Base-by-base conservation (phyloP, 2,797 vertebrate species). In the Euphonia xanthogaster region DNA sequence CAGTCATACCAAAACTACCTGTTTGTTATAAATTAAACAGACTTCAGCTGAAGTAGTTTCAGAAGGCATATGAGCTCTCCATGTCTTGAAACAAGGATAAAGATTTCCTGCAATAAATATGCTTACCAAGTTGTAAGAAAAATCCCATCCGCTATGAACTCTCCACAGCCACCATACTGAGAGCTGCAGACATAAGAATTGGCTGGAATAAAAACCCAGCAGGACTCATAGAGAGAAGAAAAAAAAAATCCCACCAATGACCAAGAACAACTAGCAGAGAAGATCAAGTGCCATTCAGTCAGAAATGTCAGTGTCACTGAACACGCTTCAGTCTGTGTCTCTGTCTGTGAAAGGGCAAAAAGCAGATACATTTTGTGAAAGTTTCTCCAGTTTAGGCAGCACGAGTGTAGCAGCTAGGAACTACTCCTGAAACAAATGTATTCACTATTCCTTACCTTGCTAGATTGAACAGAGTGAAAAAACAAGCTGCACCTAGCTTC, bases 11-110 rank as follows among this genome's bases (percentile, higher is more conserved):
- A 62, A 70, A 91, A 48, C 55, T 62, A 81, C 58, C 40, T 53
- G 10, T 39, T 68, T 72, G 44, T 51, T 66, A 55, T 18, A 65
- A 68, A 84, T 44, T 44, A 61, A 33, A 77, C 6, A 80, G 6
- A 24, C 48, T 93, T 31, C 28, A 57, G 37, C 50, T 88, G 28
- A 74, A 90, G 50, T 20, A n/a, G 12, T 51, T 94, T 70, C 60
- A 90, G 55, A 88, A 93, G 66, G 40, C 62, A 13, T 4, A 3
- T 21, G 37, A 95, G 54, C 21, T 58, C 62, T 23, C 25, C 58
- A 78, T 44, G 22, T 93, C 50, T 54, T 88, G 83, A 92, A 94
- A 80, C 39, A 90, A 86, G 48, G 18, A 60, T 66, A 55, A 84
- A 85, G 24, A 82, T 35, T 55, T 85, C 54, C 67, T 73, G 77